Evolutionary conservation across 2,797 vertebrate species (phyloP), one percentile per base, ranked within the genome.

Genomic region (Champsocephalus gunnari): DNA sequence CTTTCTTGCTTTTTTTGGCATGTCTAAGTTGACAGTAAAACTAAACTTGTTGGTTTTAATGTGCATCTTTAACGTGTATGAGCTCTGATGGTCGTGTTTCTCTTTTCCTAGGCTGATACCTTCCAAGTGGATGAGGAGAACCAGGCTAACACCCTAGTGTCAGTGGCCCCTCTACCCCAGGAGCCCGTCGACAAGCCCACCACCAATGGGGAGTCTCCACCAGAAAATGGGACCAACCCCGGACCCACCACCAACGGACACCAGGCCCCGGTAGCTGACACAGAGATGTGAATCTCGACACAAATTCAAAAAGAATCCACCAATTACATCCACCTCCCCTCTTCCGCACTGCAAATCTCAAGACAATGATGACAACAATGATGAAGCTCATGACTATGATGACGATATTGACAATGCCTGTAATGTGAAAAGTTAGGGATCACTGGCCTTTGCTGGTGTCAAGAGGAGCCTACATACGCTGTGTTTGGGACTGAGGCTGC

Each of bases 101-200:
- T 80, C 11, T 83, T 43, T 43, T 32, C 59, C 11, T 45, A 99
- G 97, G 96, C 96, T 34, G 97, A 99, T 77, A 96, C 95, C 0
- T 98, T 96, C 77, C 96, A 96, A 91, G 91, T 94, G 68, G 97
- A 99, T 62, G 95, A 93, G 61, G 94, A 96, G 71, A 97, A 96
- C 94, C 97, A 97, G 92, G 95, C 96, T 53, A 97, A 96, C 89
- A 96, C 96, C 10, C 91, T 97, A 90, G 90, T 96, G 86, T 96
- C 97, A 55, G 94, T 95, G 70, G 90, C 95, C 9, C 91, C 96
- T 8, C 91, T 95, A 0, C 94, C 92, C 0, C 89, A 96, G 0
- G 96, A 97, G 82, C 94, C 91, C 57, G 78, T 94, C 63, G 95
- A 97, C 88, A 99, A 99, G 89, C 95, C 94, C 2, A 95, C 89